A percentile compares a stretch with the other conserved stretches of the same genome.
These are phyloP conservation scores for Pygocentrus nattereri DNA, from an alignment of 2,797 vertebrate species.

Conservation along the genomic window DNA sequence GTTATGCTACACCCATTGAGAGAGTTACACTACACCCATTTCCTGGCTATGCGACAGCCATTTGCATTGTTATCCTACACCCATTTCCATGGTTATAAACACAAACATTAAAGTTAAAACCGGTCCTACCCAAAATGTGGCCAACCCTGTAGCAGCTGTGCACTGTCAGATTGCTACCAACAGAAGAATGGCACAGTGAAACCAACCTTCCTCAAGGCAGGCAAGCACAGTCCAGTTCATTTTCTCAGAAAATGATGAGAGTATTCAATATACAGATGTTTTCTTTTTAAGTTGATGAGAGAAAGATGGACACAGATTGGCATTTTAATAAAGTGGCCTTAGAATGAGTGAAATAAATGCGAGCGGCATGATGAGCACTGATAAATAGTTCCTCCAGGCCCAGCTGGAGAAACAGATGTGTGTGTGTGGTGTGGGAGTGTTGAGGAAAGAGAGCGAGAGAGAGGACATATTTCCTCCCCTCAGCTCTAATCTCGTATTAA, in stretches of 20 bases:
- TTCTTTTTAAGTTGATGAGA: conserved; percentile 31
- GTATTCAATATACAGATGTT: background rate
- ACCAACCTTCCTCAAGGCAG: background rate
- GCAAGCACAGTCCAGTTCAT: background rate
- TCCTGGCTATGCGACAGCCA: no score
- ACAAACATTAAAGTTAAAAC: no score
- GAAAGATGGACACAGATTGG: conserved; percentile 69
- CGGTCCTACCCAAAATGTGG: no score
- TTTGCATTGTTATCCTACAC: no score
- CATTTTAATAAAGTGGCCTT: conserved; percentile 79
- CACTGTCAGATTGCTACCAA: background rate
- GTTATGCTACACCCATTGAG: no score
- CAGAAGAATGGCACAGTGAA: background rate
- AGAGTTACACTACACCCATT: no score
- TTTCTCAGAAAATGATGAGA: background rate
- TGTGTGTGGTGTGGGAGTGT: conserved; percentile 30
- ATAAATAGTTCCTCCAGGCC: conserved; percentile 76
- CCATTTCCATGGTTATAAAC: no score
- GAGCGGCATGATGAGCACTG: conserved; percentile 73
- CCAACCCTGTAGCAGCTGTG: no score
- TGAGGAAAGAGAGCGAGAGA: conserved; percentile 59
- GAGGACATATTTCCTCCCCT: conserved; percentile 60
- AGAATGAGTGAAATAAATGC: conserved; percentile 78
- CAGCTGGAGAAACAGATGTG: conserved; percentile 82
- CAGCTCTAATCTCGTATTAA: conserved; percentile 76